Conservation (phyloP, 2,113 vertebrate genomes). For the Equus przewalskii region DNA sequence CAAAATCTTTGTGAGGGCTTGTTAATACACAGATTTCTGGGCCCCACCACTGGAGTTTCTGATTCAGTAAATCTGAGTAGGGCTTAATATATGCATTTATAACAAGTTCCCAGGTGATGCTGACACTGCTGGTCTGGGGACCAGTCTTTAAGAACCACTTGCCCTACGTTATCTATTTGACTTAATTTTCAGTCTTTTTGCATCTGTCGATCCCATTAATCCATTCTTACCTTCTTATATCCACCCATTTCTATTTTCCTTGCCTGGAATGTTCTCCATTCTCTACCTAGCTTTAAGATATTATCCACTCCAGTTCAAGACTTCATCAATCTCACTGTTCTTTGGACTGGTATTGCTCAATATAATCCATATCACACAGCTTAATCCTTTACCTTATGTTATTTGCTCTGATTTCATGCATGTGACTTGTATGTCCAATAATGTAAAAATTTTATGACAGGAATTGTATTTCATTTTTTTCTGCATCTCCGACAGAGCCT, state of each 20-base stretch:
- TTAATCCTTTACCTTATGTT: neutral
- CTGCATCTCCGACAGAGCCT: neutral
- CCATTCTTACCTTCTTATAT: neutral
- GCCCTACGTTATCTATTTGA: neutral
- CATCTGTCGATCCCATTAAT: neutral
- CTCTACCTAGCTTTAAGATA: neutral
- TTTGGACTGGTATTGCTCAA: neutral
- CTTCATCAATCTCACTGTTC: neutral
- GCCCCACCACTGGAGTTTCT: neutral
- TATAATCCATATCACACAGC: neutral
- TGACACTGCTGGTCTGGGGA: neutral
- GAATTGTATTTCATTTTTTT: constrained; percentile 26
- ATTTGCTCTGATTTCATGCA: constrained; percentile 9
- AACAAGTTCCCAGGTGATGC: neutral
- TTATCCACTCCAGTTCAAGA: neutral
- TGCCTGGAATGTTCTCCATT: neutral
- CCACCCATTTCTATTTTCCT: neutral
- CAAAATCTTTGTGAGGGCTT: neutral
- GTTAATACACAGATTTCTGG: neutral
- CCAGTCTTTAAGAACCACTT: neutral
- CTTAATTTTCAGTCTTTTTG: constrained; percentile 7
- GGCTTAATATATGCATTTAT: neutral
- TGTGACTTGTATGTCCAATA: neutral
- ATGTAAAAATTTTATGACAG: neutral
- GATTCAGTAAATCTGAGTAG: neutral